phyloP scores from a whole-genome alignment of 2,888 invertebrate species.

The Ormyrus rosae region DNA sequence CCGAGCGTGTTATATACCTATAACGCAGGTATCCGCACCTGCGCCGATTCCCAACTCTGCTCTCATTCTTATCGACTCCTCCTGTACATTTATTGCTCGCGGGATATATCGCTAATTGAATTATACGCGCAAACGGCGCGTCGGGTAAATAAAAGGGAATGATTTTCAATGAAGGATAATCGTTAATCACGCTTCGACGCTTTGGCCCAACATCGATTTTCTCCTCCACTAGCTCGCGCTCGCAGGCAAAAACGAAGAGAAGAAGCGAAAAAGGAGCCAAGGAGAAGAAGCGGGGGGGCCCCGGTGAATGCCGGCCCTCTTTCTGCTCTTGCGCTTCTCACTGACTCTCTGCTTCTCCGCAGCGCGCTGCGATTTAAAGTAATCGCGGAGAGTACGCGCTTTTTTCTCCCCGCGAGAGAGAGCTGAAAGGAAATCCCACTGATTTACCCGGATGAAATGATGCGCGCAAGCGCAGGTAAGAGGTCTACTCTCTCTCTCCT shows the following conservation, averaged over 20 bases:
- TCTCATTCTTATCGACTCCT: no score
- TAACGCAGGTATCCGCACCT: no score
- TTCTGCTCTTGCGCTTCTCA: slow-evolving; percentile 21
- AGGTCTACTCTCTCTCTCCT: slow-evolving; percentile 30
- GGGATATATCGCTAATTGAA: no score
- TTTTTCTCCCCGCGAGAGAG: slow-evolving; percentile 14
- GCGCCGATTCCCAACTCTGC: no score
- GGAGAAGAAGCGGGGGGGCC: neutral
- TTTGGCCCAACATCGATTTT: slow-evolving; percentile 41
- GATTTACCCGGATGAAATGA: slow-evolving; percentile 59
- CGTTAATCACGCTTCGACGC: slow-evolving; percentile 46
- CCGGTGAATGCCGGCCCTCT: slow-evolving; percentile 18
- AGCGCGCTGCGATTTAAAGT: slow-evolving; percentile 34
- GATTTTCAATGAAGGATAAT: slow-evolving; percentile 41
- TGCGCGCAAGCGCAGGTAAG: slow-evolving; percentile 41
- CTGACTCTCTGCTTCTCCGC: slow-evolving; percentile 18
- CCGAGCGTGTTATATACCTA: no score
- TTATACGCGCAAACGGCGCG: neutral
- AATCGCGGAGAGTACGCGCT: slow-evolving; percentile 30
- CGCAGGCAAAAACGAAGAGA: neutral
- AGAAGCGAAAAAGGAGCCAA: neutral
- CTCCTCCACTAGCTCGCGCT: slow-evolving; percentile 23
- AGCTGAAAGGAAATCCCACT: slow-evolving; percentile 55
- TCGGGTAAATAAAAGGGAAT: slow-evolving; percentile 36
- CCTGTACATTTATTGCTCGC: no score